These are phyloP conservation scores for Charina bottae DNA, from an alignment of 2,113 vertebrate species.

Conservation along the genomic window DNA sequence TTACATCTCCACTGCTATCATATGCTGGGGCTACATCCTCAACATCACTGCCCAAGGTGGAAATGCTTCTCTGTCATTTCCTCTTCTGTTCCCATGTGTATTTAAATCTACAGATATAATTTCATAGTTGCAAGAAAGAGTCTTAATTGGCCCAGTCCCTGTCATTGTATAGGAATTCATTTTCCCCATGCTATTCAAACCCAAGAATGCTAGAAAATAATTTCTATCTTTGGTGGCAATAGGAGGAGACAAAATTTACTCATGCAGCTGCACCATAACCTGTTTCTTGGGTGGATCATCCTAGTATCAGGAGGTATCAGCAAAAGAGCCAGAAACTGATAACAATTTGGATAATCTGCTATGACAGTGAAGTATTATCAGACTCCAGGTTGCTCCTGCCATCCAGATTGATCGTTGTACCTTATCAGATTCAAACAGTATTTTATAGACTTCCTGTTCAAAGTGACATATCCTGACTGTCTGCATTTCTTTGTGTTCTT, in stretches of 20 bases:
- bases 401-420: background rate
- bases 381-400: background rate
- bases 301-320: background rate
- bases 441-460: background rate
- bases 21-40: background rate
- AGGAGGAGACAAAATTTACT: background rate
- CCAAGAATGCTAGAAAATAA: background rate
- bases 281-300: background rate
- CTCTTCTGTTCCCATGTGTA: background rate
- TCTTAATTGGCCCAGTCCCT: background rate
- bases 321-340: background rate
- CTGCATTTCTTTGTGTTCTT: background rate
- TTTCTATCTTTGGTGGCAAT: background rate
- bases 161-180: background rate
- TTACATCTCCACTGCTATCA: background rate
- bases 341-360: background rate
- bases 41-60: background rate
- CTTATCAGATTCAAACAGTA: background rate
- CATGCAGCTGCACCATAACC: background rate
- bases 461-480: background rate
- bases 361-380: background rate
- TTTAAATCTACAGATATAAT: background rate
- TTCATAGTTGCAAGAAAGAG: background rate
- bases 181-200: background rate
- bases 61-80: background rate